phyloP scores from a whole-genome alignment of 2,888 invertebrate species.

The Calliopum simillimum region DNA sequence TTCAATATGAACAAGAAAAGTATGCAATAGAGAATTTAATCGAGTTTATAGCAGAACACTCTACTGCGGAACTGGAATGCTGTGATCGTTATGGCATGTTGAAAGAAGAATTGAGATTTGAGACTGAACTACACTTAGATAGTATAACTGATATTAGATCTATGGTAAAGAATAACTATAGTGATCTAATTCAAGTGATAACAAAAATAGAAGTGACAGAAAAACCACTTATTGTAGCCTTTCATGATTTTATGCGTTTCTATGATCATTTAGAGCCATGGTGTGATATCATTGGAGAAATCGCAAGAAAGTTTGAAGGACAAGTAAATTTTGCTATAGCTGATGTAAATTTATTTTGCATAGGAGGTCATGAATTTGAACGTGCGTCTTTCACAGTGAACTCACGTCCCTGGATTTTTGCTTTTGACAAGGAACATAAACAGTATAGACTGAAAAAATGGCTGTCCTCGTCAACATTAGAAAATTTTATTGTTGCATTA shows the following conservation, averaged over 20 bases:
- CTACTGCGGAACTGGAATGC: too few species aligned
- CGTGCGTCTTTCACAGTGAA: not conserved
- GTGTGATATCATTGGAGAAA: not conserved
- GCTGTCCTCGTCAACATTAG: not conserved
- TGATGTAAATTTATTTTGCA: not conserved
- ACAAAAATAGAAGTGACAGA: not conserved
- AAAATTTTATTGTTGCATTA: too few species aligned
- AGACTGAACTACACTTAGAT: too few species aligned
- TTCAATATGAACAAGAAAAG: too few species aligned
- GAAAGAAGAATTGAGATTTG: too few species aligned
- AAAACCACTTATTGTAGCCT: conserved; percentile 1
- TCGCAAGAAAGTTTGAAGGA: not conserved
- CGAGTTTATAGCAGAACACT: too few species aligned
- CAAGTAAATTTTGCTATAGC: conserved; percentile 6
- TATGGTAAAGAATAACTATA: not conserved
- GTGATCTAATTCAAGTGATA: not conserved
- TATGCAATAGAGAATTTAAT: too few species aligned
- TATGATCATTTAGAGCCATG: not conserved
- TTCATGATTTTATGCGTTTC: not conserved
- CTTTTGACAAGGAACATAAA: not conserved
- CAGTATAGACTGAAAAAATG: not conserved
- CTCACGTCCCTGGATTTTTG: not conserved
- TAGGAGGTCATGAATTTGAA: not conserved
- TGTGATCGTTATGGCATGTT: too few species aligned
- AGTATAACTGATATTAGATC: not conserved